A percentile compares a stretch with the other conserved stretches of the same genome.
Evolutionary conservation across 1,140 invertebrate genomes (phyloP).

Genomic region (Onthophagus taurus): DNA sequence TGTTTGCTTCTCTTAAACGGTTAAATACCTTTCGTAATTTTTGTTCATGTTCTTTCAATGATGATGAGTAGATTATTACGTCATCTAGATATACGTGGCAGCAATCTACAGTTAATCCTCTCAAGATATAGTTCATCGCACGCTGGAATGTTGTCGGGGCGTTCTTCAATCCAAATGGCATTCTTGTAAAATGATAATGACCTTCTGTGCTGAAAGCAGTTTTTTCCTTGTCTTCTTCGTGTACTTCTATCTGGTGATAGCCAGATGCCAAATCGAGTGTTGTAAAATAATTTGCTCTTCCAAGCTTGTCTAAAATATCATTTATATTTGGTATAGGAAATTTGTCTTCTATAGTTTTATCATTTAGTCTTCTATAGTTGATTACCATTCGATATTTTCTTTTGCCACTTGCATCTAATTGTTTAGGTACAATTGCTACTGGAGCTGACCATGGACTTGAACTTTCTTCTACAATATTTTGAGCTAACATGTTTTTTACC

Average conservation of each 20-base stretch:
- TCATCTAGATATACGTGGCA: slow-evolving; percentile 32
- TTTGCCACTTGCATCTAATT: slow-evolving; percentile 20
- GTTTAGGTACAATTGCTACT: slow-evolving; percentile 21
- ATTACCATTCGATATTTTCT: slow-evolving; percentile 31
- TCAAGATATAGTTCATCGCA: slow-evolving; percentile 29
- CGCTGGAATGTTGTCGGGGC: slow-evolving; percentile 25
- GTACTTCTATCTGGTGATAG: slow-evolving; percentile 43
- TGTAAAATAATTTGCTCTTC: slow-evolving; percentile 36
- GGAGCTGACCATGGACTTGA: slow-evolving; percentile 17
- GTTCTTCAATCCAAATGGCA: slow-evolving; percentile 14
- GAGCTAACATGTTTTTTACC: slow-evolving; percentile 16
- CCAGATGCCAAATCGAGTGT: slow-evolving; percentile 42
- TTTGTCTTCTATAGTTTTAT: slow-evolving; percentile 27
- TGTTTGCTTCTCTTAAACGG: too few relatives aligned
- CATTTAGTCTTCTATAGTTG: slow-evolving; percentile 34
- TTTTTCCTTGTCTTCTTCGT: slow-evolving; percentile 32
- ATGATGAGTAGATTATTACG: too few relatives aligned
- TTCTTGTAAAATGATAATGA: slow-evolving; percentile 6
- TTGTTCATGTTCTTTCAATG: slow-evolving; percentile 14
- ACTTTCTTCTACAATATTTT: slow-evolving; percentile 15
- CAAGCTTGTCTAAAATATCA: slow-evolving; percentile 37
- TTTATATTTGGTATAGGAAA: slow-evolving; percentile 46
- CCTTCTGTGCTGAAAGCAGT: slow-evolving; percentile 26
- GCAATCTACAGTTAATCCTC: slow-evolving; percentile 14
- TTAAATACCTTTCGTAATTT: slow-evolving; percentile 9